Evolutionary conservation across 2,888 invertebrate genomes (phyloP), one percentile per base, ranked within the genome.

Genomic region (Ornithoptera priamus): DNA sequence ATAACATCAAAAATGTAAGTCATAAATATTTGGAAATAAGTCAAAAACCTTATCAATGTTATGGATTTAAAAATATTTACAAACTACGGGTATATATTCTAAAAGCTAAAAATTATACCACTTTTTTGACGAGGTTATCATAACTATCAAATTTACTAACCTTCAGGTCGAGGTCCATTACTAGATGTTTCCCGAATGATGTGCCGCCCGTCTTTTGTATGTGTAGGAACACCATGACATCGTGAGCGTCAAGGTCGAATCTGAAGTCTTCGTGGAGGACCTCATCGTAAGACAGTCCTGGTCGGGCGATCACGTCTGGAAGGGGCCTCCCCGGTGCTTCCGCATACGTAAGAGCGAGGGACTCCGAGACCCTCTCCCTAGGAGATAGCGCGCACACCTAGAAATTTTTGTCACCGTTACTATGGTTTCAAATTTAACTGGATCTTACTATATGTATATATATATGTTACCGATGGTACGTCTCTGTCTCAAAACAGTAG

Each of bases 121-220:
- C 1, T 22, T 22, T 22, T 22, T 22, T 1, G 22, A 22, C 22
- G 8, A 50, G 15, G 15, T 50, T 17, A 18, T 50, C 15, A 17
- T 18, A 50, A 17, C 50, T 50, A 15, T 1, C 17, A 15, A 57
- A 20, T 10, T 62, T 24, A 62, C 85, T 76, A 75, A 94, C 94
- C 93, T 94, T 94, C 69, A 94, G 92, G 89, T 98, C 98, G 82
- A 99, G 94, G 93, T 99, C 98, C 91, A 97, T 96, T 70, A 99
- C 99, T 78, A 99, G 94, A 92, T 99, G 99, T 84, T 97, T 96
- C 68, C 99, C 99, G 86, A 99, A 99, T 10, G 98, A 96, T 58
- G 99, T 99, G 42, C 99, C 99, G 68, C 99, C 99, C 67, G 99
- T 99, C 93, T 99, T 99, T 90, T 99, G 99, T 87, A 99, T 99